phyloP scores from a whole-genome alignment of 2,113 vertebrate genomes.

The Brachypodius melanocephalos region DNA sequence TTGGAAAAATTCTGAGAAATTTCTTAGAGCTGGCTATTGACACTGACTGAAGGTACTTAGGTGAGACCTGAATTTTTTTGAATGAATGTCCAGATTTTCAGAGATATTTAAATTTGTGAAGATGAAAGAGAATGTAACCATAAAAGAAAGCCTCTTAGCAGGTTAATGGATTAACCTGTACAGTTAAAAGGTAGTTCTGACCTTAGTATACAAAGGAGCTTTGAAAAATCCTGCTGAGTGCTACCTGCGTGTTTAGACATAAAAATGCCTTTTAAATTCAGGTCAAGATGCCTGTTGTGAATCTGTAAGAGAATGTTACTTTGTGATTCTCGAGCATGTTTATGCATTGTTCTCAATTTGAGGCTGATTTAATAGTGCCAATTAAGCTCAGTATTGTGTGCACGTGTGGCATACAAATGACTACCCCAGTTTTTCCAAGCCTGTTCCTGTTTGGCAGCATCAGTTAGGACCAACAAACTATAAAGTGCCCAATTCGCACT shows the following conservation, averaged over 20 bases:
- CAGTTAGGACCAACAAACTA: not conserved
- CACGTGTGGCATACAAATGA: not conserved
- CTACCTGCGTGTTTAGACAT: not conserved
- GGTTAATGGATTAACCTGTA: not conserved
- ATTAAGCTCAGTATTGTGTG: not conserved
- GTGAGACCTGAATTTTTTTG: not conserved
- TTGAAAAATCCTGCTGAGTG: not conserved
- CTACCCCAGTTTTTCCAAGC: not conserved
- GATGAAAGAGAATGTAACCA: not conserved
- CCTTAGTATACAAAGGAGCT: not conserved
- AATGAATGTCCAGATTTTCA: not conserved
- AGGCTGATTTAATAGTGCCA: not conserved
- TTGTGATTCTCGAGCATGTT: not conserved
- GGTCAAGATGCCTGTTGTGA: not conserved
- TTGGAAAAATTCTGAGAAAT: not conserved
- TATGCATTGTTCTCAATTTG: not conserved
- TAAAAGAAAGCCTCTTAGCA: not conserved
- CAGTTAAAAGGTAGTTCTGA: not conserved
- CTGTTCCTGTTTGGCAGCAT: not conserved
- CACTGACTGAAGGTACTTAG: not conserved
- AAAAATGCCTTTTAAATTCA: conserved; percentile 1
- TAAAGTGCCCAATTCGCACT: not conserved
- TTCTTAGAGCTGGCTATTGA: not conserved
- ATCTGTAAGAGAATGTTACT: not conserved
- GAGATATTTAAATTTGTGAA: not conserved